Conservation (phyloP, 2,113 vertebrate species). For the Myxocyprinus asiaticus region DNA sequence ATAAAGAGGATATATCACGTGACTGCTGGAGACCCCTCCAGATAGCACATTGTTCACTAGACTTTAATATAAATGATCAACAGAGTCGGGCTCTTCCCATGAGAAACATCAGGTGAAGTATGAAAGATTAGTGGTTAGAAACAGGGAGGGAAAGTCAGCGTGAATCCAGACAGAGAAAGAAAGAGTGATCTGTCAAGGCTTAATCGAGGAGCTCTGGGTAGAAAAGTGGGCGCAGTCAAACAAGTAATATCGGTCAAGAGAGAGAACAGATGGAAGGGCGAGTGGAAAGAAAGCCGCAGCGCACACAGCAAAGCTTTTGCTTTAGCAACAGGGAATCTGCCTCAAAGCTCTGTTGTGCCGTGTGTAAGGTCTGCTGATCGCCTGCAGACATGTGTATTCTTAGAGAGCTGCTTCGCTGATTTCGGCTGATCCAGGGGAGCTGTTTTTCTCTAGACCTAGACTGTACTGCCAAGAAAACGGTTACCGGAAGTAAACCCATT, state of each 20-base stretch:
- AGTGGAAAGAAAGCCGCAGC: neutral
- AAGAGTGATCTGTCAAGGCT: conserved; percentile 27
- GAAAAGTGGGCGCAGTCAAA: conserved; percentile 18
- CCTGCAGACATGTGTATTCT: too few relatives aligned
- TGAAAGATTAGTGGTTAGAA: too few relatives aligned
- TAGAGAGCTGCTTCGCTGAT: too few relatives aligned
- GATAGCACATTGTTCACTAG: neutral
- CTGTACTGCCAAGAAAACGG: too few relatives aligned
- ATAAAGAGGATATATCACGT: neutral
- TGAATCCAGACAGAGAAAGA: neutral
- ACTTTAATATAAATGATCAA: conserved; percentile 6
- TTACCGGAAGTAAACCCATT: neutral
- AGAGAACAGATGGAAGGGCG: neutral
- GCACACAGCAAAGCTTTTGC: neutral
- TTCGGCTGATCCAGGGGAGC: neutral
- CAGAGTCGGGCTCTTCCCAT: neutral
- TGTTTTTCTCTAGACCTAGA: neutral
- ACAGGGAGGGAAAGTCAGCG: neutral
- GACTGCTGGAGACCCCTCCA: neutral
- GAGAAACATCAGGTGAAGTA: conserved; percentile 12
- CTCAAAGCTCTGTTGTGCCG: neutral
- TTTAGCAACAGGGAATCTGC: neutral
- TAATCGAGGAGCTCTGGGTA: conserved; percentile 29
- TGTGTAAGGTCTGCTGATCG: neutral
- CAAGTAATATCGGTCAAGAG: neutral